These are phyloP conservation scores for Psilopogon haemacephalus DNA, from an alignment of 2,113 vertebrate genomes.

Conservation along the genomic window DNA sequence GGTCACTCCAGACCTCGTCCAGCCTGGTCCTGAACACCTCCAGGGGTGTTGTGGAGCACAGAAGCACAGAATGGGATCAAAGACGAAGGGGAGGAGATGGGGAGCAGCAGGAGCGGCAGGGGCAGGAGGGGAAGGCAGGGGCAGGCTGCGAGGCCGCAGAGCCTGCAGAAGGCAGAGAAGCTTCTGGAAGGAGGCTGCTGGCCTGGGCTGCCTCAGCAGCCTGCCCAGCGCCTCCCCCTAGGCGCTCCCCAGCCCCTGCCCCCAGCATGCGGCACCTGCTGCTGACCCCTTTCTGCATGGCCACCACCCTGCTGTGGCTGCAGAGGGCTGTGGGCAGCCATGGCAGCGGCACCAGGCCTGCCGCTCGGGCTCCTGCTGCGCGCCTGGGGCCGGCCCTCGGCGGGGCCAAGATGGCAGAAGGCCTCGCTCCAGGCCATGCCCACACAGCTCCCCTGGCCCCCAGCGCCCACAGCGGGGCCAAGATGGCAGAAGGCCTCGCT, in stretches of 20 bases:
- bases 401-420: accelerated
- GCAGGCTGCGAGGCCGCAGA: accelerated
- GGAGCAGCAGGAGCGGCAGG: not conserved
- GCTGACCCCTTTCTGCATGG: not conserved
- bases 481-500: accelerated
- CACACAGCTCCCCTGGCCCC: not conserved
- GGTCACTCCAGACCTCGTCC: no score
- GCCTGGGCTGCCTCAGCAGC: not conserved
- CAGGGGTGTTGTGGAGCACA: no score
- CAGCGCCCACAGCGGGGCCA: accelerated
- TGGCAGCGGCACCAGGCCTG: accelerated
- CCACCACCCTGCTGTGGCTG: not conserved
- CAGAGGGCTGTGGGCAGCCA: not conserved
- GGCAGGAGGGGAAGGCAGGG: not conserved
- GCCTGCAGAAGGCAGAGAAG: not conserved
- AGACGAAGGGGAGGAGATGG: accelerated
- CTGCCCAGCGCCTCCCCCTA: not conserved
- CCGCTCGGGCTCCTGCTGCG: accelerated
- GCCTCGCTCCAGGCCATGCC: accelerated
- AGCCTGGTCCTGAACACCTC: no score
- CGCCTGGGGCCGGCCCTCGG: not conserved
- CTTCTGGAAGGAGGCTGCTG: accelerated
- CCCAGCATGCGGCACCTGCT: not conserved
- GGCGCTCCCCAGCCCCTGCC: no score
- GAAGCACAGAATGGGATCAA: no score